Conservation (phyloP, 1,140 invertebrate species). For the Reticulitermes speratus region DNA sequence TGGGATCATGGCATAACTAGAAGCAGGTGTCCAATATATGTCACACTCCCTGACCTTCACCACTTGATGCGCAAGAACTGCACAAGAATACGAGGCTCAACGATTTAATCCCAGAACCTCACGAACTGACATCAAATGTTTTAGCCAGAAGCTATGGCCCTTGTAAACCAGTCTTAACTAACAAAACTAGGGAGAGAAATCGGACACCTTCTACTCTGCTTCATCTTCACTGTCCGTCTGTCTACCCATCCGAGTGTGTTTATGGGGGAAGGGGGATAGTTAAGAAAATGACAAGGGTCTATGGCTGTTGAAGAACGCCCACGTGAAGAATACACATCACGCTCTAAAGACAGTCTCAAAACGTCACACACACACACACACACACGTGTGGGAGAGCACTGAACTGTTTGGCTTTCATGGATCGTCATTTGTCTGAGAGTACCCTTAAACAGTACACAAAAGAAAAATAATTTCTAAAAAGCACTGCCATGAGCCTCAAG, state of each 20-base stretch:
- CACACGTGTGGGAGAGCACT: neutral
- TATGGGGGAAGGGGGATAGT: neutral
- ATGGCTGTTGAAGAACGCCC: neutral
- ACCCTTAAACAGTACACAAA: neutral
- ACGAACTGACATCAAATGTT: no score
- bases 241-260: neutral
- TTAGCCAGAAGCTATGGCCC: neutral
- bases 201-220: neutral
- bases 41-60: no score
- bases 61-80: no score
- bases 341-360: neutral
- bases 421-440: neutral
- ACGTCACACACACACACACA: neutral
- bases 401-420: neutral
- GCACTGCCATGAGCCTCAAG: neutral
- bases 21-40: no score
- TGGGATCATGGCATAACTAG: no score
- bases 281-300: slow-evolving; percentile 15
- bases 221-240: neutral
- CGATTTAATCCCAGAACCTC: no score
- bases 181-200: neutral
- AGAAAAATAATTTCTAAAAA: neutral
- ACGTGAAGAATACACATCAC: neutral
- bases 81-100: no score
- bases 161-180: neutral